Conservation (phyloP, 1,140 invertebrate genomes). For the Propsilocerus akamusi region DNA sequence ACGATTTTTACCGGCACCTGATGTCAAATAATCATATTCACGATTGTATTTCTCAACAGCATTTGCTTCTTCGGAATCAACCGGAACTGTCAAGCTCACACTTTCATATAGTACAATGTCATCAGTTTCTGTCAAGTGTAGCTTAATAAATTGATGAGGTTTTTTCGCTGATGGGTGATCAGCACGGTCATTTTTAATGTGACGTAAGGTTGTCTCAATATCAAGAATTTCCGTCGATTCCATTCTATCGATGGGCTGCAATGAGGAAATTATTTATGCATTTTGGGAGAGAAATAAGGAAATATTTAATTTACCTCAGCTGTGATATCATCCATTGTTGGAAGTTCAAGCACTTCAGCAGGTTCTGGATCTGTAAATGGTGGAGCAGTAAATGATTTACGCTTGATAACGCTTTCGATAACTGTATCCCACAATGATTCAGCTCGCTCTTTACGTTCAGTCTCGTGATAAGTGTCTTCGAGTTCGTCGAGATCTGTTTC, state of each 20-base stretch:
- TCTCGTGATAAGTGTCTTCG: not conserved
- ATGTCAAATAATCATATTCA: conserved; percentile 39
- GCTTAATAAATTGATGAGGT: conserved; percentile 23
- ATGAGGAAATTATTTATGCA: not conserved
- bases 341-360: not conserved
- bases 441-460: not conserved
- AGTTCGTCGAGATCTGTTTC: not conserved
- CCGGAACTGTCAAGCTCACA: conserved; percentile 36
- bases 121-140: conserved; percentile 42
- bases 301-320: not conserved
- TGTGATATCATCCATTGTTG: not conserved
- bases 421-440: not conserved
- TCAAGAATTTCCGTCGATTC: not conserved
- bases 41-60: conserved; percentile 37
- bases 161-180: conserved; percentile 7
- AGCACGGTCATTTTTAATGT: conserved; percentile 11
- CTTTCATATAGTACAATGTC: conserved; percentile 43
- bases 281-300: not conserved
- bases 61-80: conserved; percentile 32
- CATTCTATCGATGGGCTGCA: not conserved
- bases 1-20: conserved; percentile 36
- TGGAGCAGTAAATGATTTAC: not conserved
- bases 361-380: not conserved
- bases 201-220: not conserved
- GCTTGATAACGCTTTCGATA: not conserved